Conservation (phyloP, 2,113 vertebrate genomes). For the Piaya cayana region DNA sequence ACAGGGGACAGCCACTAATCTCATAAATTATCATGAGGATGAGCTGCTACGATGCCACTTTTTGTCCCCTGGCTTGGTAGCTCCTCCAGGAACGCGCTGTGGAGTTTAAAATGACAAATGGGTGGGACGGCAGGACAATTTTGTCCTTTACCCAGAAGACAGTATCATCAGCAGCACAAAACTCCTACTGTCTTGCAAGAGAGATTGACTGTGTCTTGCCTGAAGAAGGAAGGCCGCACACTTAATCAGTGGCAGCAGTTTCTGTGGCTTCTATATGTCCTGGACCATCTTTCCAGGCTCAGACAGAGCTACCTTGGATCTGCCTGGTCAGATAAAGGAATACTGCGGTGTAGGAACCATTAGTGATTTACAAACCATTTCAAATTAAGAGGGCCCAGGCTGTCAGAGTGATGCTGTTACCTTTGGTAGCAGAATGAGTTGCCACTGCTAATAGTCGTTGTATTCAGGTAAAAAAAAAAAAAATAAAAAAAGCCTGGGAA, state of each 20-base stretch:
- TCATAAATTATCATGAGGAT: not conserved
- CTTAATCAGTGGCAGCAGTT: not conserved
- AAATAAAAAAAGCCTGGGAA: too few relatives aligned
- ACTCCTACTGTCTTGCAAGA: not conserved
- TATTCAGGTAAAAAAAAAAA: not conserved
- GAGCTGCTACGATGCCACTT: not conserved
- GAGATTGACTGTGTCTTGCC: not conserved
- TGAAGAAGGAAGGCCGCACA: not conserved
- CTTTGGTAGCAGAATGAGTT: not conserved
- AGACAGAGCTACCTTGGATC: not conserved
- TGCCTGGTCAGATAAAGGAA: not conserved
- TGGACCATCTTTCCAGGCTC: not conserved
- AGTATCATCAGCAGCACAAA: not conserved
- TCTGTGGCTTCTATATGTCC: not conserved
- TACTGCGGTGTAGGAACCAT: not conserved
- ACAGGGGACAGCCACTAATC: too few relatives aligned
- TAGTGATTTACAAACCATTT: not conserved
- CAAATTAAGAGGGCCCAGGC: not conserved
- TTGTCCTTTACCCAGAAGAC: not conserved
- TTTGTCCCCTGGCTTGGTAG: not conserved
- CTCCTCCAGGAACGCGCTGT: not conserved
- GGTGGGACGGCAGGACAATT: not conserved
- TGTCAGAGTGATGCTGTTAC: not conserved
- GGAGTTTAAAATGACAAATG: not conserved
- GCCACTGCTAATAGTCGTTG: not conserved